Conservation (phyloP, 2,113 vertebrate genomes). For the Ciconia stormi region DNA sequence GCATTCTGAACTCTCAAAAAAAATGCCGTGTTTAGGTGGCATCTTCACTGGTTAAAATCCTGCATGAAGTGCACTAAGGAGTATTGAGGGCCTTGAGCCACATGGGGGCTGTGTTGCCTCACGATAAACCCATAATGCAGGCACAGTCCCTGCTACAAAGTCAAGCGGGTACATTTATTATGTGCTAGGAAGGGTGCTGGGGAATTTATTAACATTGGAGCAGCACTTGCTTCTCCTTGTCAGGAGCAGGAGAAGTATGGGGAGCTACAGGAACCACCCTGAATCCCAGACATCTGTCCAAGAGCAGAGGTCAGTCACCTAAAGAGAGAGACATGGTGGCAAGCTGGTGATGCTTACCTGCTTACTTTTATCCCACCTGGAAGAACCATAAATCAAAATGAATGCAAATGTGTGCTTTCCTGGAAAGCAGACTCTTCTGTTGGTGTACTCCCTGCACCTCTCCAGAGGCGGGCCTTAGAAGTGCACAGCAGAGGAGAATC, state of each 20-base stretch:
- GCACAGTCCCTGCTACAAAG: not conserved
- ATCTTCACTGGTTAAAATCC: not conserved
- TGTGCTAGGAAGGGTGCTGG: not conserved
- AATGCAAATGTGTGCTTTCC: not conserved
- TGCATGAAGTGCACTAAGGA: rapidly evolving
- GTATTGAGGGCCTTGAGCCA: not conserved
- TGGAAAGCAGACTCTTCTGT: not conserved
- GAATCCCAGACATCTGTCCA: not conserved
- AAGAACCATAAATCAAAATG: not conserved
- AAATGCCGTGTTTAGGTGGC: not conserved
- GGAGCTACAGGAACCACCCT: not conserved
- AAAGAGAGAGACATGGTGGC: not conserved
- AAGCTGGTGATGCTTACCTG: not conserved
- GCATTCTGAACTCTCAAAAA: not conserved
- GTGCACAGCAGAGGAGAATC: not conserved
- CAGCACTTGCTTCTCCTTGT: not conserved
- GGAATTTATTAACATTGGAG: not conserved
- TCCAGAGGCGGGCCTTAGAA: not conserved
- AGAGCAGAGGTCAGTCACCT: not conserved
- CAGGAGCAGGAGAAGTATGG: not conserved
- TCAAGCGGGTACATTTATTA: not conserved
- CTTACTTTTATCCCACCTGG: not conserved
- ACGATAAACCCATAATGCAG: not conserved
- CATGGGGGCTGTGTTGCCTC: not conserved
- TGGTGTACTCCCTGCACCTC: too few species aligned